Evolutionary conservation across 2,888 invertebrate species (phyloP).

Genomic region (Brassicogethes aeneus): DNA sequence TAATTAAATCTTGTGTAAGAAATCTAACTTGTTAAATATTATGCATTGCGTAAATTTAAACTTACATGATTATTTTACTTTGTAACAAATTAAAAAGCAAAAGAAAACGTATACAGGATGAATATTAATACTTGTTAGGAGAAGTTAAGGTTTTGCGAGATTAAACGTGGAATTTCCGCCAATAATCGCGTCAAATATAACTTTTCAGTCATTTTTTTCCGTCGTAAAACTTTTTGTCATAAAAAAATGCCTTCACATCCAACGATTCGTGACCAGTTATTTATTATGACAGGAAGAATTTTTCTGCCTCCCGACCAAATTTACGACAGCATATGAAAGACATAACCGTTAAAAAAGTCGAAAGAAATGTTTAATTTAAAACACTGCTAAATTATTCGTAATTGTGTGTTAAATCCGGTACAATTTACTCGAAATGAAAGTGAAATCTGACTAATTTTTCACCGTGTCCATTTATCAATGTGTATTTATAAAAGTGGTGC

Average conservation of each 20-base stretch:
- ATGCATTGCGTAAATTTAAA: too few relatives aligned
- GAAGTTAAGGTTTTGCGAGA: too few relatives aligned
- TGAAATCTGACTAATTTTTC: slow-evolving; percentile 17
- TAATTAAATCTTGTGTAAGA: too few relatives aligned
- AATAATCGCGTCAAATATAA: too few relatives aligned
- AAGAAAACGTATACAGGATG: too few relatives aligned
- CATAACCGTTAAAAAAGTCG: not conserved
- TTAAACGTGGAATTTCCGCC: not conserved
- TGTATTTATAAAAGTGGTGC: slow-evolving; percentile 13
- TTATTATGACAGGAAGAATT: not conserved
- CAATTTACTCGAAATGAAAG: slow-evolving; percentile 9
- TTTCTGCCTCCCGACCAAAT: not conserved
- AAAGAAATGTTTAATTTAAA: not conserved
- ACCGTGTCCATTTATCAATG: slow-evolving; percentile 12
- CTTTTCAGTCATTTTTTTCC: not conserved
- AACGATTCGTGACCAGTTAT: not conserved
- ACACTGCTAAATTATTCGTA: slow-evolving; percentile 5
- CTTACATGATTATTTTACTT: too few relatives aligned
- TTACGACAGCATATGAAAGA: slow-evolving; percentile 2
- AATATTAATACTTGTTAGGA: too few relatives aligned
- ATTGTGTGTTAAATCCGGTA: slow-evolving; percentile 8
- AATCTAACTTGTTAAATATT: too few relatives aligned
- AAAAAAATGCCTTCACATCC: too few relatives aligned
- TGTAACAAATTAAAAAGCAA: too few relatives aligned
- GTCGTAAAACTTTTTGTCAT: not conserved